Evolutionary conservation across 2,797 vertebrate genomes (phyloP), one percentile per base, ranked within the genome.

Genomic region (Eulemur albifrons): DNA sequence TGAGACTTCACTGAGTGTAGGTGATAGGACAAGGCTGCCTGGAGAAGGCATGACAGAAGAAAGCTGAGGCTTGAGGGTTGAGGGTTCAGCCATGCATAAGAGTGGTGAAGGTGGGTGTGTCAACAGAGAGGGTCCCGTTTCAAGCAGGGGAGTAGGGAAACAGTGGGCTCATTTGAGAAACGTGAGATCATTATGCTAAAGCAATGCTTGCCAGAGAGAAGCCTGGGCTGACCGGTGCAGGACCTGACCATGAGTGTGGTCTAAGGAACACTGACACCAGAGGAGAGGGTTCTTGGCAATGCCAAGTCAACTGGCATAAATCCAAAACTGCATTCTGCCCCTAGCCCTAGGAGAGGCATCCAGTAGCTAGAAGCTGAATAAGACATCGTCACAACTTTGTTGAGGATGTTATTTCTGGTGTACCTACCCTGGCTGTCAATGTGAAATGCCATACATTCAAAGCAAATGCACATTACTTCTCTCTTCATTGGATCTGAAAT

Each of bases 171-270:
- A 7, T 14, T 11, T 13, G 40, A 30, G 45, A 84, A 48, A 70
- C 14, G 48, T 23, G 25, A 32, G 5, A 20, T 79, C 5, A 9
- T 40, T 30, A 17, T 15, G 8, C 89, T 40, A n/a, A 63, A 77
- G 32, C 54, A 57, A 11, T 48, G 11, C 4, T 40, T 80, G 11
- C 25, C 5, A 40, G 15, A 86, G 38, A 12, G 18, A 72, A 82
- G 27, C 25, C 14, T 59, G 3, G 17, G 6, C 4, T 8, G 6
- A 10, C 0, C 38, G 10, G 5, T 38, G 18, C 12, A n/a, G 7
- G 5, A 17, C n/a, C 25, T n/a, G n/a, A 40, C 4, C 3, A 0
- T 5, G 27, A 67, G 0, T 4, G 20, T 15, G 11, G 5, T 25
- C 52, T 45, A 15, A 4, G 0, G 13, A 2, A 61, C 8, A 32